These are phyloP conservation scores for Trogon melanurus DNA, from an alignment of 2,113 vertebrate species.

Conservation along the genomic window DNA sequence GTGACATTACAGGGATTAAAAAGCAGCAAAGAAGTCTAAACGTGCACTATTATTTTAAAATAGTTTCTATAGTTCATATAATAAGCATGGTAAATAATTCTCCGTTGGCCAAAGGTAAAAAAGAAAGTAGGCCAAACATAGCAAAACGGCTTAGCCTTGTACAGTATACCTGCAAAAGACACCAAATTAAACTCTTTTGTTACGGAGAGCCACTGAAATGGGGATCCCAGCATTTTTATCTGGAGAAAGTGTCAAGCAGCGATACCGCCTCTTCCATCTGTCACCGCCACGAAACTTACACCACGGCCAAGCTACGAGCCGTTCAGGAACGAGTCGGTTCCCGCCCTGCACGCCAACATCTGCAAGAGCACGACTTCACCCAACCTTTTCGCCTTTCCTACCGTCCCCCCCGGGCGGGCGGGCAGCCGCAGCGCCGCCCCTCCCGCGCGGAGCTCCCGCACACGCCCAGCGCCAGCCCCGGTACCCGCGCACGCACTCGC, in stretches of 20 bases:
- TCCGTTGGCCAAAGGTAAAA: background rate
- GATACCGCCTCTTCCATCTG: background rate
- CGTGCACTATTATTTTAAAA: background rate
- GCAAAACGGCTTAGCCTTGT: background rate
- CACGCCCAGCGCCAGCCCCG: too few relatives aligned
- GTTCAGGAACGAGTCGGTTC: fast-evolving
- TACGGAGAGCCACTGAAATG: fast-evolving
- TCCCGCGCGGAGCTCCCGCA: fast-evolving
- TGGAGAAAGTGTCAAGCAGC: background rate
- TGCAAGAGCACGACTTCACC: background rate
- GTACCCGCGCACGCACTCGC: fast-evolving
- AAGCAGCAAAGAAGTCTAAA: background rate
- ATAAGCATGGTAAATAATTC: background rate
- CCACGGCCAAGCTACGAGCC: background rate
- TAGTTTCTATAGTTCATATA: background rate
- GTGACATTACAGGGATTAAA: background rate
- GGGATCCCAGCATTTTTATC: background rate
- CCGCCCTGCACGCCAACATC: fast-evolving
- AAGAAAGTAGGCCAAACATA: background rate
- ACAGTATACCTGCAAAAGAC: background rate
- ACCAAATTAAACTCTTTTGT: background rate
- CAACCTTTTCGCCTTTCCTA: fast-evolving
- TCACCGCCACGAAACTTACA: background rate
- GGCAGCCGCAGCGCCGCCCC: fast-evolving
- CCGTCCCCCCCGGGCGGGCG: background rate